Evolutionary conservation across 1,140 invertebrate genomes (phyloP).

Genomic region (Augochlora pura): DNA sequence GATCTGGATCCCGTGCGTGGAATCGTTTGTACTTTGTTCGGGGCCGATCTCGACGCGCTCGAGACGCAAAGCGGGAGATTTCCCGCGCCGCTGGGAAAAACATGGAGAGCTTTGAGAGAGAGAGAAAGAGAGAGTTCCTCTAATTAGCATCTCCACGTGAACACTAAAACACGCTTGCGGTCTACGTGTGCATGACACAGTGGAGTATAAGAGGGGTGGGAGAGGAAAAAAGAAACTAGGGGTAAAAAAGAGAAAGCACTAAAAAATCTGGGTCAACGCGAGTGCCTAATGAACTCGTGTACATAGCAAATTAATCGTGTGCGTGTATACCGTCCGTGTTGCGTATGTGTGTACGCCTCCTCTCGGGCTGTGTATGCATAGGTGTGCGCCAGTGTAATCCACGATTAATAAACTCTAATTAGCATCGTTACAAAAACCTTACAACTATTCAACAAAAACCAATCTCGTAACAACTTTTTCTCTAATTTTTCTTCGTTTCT

Average conservation of each 20-base stretch:
- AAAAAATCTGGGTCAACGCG: conserved; percentile 45
- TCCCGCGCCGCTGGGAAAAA: too few relatives aligned
- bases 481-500: too few relatives aligned
- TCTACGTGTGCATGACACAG: conserved; percentile 16
- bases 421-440: conserved; percentile 75
- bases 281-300: conserved; percentile 23
- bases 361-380: conserved; percentile 5
- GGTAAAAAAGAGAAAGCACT: conserved; percentile 19
- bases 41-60: too few relatives aligned
- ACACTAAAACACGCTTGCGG: conserved; percentile 11
- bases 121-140: conserved; percentile 1
- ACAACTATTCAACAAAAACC: conserved; percentile 77
- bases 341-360: neutral
- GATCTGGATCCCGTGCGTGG: too few relatives aligned
- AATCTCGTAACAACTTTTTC: conserved; percentile 71
- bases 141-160: conserved; percentile 32
- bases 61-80: too few relatives aligned
- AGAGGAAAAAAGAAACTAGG: too few relatives aligned
- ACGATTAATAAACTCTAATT: conserved; percentile 67
- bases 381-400: conserved; percentile 21
- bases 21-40: too few relatives aligned
- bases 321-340: neutral
- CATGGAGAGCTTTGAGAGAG: too few relatives aligned
- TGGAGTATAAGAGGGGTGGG: neutral
- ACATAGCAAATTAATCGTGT: conserved; percentile 1